Conservation (phyloP, 2,888 invertebrate species). For the Platycheirus rosarum region DNA sequence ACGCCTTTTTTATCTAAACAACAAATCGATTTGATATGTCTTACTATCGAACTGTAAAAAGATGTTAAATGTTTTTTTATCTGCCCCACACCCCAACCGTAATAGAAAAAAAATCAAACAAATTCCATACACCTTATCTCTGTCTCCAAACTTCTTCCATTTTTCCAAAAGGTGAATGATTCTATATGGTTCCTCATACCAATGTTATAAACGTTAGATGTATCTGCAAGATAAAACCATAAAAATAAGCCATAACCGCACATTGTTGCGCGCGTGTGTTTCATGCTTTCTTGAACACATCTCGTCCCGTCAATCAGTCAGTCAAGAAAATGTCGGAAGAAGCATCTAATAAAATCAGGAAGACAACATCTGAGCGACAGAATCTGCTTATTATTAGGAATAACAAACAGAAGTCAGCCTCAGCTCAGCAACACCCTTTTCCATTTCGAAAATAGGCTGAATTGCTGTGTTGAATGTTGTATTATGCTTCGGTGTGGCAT, state of each 20-base stretch:
- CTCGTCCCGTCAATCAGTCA: conserved; percentile 66
- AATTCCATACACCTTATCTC: conserved; percentile 15
- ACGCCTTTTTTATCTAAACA: conserved; percentile 50
- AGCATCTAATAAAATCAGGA: conserved; percentile 67
- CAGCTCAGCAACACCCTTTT: conserved; percentile 52
- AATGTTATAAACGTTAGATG: neutral
- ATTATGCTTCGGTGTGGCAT: neutral
- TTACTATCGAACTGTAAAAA: conserved; percentile 65
- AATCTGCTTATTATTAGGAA: conserved; percentile 44
- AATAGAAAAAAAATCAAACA: neutral
- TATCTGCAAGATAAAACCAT: neutral
- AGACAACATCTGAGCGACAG: conserved; percentile 61
- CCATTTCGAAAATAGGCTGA: conserved; percentile 34
- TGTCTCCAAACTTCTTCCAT: neutral
- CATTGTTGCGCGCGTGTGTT: conserved; percentile 35
- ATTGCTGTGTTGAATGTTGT: neutral
- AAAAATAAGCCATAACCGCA: conserved; percentile 25
- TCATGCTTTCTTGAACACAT: conserved; percentile 29
- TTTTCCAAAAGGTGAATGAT: conserved; percentile 3
- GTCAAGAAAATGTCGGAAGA: conserved; percentile 70
- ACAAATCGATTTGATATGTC: conserved; percentile 65
- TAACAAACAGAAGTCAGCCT: conserved; percentile 65
- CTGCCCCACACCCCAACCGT: conserved; percentile 6
- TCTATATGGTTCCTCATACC: neutral
- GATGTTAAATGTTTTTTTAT: conserved; percentile 37